Evolutionary conservation across 2,797 vertebrate genomes (phyloP).

Genomic region (Agapornis canus): DNA sequence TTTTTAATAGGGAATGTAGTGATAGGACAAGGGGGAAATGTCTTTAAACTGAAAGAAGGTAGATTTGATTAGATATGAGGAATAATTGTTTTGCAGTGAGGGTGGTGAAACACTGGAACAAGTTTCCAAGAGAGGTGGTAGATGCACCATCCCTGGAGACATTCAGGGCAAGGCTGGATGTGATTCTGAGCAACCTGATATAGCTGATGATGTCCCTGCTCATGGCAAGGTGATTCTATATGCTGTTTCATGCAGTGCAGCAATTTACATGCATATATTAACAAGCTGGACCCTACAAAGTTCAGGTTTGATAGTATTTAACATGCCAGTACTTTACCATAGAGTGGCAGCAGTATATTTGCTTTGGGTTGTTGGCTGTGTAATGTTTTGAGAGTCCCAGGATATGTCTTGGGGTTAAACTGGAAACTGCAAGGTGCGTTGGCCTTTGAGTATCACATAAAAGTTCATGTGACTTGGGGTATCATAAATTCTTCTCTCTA

Average conservation of each 20-base stretch:
- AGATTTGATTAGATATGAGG: neutral
- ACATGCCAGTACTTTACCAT: neutral
- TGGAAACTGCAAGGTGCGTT: neutral
- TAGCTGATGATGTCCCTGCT: neutral
- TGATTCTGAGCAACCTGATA: neutral
- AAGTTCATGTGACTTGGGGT: neutral
- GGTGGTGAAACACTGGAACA: neutral
- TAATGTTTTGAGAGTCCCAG: neutral
- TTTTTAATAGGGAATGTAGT: neutral
- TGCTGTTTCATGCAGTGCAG: neutral
- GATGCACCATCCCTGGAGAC: neutral
- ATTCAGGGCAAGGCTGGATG: neutral
- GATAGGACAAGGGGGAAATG: accelerated
- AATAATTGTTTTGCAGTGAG: accelerated
- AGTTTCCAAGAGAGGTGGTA: neutral
- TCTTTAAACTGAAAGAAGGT: neutral
- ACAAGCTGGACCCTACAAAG: accelerated
- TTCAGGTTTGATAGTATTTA: neutral
- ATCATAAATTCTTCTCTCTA: neutral
- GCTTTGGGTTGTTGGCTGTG: neutral
- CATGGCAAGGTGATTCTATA: accelerated
- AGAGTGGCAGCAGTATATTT: neutral
- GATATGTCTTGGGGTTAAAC: neutral
- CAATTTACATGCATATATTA: accelerated
- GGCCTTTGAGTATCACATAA: neutral